phyloP scores from a whole-genome alignment of 1,140 invertebrate species.

The Orussus abietinus region DNA sequence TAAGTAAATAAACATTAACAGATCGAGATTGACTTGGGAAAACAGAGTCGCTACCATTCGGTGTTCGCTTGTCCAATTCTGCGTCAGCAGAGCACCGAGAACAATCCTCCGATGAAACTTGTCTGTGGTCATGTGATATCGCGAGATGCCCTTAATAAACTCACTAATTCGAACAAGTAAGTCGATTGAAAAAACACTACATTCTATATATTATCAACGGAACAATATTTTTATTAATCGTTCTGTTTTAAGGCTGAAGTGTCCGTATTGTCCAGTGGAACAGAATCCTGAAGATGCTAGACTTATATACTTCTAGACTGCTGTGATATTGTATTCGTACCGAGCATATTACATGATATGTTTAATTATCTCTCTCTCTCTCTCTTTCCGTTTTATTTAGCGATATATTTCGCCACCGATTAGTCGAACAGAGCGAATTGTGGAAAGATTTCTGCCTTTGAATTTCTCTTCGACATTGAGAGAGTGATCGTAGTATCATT shows the following conservation, averaged over 20 bases:
- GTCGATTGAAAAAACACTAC: constrained; percentile 31
- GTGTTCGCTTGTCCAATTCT: constrained; percentile 98
- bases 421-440: too few species aligned
- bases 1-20: constrained; percentile 41
- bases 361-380: neutral
- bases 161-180: constrained; percentile 90
- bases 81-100: constrained; percentile 91
- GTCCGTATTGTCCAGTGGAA: constrained; percentile 96
- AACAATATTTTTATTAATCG: constrained; percentile 42
- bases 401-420: too few species aligned
- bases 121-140: constrained; percentile 98
- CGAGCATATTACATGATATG: neutral
- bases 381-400: constrained; percentile 6
- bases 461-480: too few species aligned
- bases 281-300: constrained; percentile 89
- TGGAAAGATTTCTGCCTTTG: too few species aligned
- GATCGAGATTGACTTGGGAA: constrained; percentile 89
- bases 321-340: constrained; percentile 34
- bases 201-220: constrained; percentile 29
- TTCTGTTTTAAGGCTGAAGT: constrained; percentile 81
- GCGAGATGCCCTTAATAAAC: constrained; percentile 91
- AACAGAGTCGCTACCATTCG: constrained; percentile 89
- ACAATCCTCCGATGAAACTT: constrained; percentile 95
- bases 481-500: too few species aligned
- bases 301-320: constrained; percentile 82